phyloP scores from a whole-genome alignment of 2,113 vertebrate species.

The Hypomesus transpacificus region DNA sequence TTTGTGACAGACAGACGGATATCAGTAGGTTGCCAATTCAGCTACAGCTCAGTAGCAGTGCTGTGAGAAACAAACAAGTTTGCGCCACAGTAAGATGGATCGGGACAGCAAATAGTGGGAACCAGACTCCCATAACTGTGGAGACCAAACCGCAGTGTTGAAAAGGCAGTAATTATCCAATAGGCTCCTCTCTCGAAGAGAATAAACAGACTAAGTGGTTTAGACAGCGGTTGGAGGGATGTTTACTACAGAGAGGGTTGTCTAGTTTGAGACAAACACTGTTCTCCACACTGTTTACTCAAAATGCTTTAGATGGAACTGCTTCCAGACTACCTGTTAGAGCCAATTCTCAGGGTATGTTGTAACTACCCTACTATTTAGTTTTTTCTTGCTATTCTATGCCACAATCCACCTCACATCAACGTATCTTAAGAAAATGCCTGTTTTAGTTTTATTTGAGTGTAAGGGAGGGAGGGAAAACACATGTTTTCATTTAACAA shows the following conservation, averaged over 20 bases:
- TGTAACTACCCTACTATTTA: too few species aligned
- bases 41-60: neutral
- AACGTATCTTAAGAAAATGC: too few species aligned
- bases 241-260: neutral
- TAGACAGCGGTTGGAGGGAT: neutral
- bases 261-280: neutral
- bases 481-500: too few species aligned
- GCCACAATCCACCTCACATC: neutral
- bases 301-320: neutral
- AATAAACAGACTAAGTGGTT: conserved; percentile 1
- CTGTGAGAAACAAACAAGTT: neutral
- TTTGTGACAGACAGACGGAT: too few species aligned
- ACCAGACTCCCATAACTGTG: neutral
- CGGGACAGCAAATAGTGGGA: neutral
- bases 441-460: too few species aligned
- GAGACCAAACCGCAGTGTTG: neutral
- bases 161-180: neutral
- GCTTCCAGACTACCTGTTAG: neutral
- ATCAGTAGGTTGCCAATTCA: neutral
- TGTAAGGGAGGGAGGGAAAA: too few species aligned
- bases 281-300: conserved; percentile 7
- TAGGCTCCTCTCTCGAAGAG: neutral
- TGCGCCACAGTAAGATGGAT: neutral
- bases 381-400: neutral
- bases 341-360: too few species aligned